phyloP scores from a whole-genome alignment of 2,113 vertebrate genomes.

The Crotalus viridis region DNA sequence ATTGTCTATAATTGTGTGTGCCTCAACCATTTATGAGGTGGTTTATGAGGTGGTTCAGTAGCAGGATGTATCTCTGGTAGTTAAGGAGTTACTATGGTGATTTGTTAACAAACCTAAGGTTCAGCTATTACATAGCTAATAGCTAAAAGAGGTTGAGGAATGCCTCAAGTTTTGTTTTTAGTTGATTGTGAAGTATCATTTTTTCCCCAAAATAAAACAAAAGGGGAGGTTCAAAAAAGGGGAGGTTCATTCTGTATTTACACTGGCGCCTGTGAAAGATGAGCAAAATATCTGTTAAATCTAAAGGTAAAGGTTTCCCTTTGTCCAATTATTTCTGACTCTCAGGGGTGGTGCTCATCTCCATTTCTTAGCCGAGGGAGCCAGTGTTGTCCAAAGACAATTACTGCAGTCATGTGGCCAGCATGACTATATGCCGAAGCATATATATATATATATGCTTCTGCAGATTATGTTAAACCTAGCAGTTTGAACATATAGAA shows the following conservation, averaged over 20 bases:
- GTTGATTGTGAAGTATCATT: neutral
- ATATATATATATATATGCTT: too few species aligned
- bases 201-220: neutral
- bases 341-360: neutral
- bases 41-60: slow-evolving; percentile 22
- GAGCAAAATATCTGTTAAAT: neutral
- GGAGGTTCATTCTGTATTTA: neutral
- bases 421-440: too few species aligned
- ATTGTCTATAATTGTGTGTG: slow-evolving; percentile 7
- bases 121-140: slow-evolving; percentile 32
- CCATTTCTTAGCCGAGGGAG: neutral
- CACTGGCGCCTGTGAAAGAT: neutral
- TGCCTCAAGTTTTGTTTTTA: neutral
- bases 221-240: neutral
- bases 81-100: slow-evolving; percentile 41
- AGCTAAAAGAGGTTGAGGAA: neutral
- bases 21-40: neutral
- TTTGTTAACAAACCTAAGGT: neutral
- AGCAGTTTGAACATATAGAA: too few species aligned
- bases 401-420: too few species aligned
- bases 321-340: neutral
- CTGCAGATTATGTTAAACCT: too few species aligned
- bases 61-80: slow-evolving; percentile 20
- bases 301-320: neutral
- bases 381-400: too few species aligned